phyloP scores from a whole-genome alignment of 2,888 invertebrate genomes.

The Eulithis testata region DNA sequence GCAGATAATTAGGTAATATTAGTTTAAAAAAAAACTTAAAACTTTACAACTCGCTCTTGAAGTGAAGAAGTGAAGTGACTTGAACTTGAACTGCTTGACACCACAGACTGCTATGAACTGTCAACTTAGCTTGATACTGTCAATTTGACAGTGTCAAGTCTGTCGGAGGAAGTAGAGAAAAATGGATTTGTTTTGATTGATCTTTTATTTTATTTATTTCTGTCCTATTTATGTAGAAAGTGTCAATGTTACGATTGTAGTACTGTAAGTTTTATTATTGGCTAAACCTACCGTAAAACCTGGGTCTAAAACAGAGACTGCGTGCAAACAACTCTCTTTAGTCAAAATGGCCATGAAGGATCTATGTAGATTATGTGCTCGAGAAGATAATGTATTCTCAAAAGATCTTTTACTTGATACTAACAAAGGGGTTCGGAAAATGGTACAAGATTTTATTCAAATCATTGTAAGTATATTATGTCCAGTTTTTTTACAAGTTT shows the following conservation, averaged over 20 bases:
- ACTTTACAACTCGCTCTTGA: no score
- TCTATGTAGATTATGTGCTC: conserved; percentile 76
- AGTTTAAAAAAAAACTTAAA: no score
- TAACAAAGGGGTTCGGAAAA: conserved; percentile 68
- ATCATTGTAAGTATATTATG: conserved; percentile 61
- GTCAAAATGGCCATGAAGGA: conserved; percentile 56
- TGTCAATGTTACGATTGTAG: neutral
- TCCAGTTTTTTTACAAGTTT: no score
- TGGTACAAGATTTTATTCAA: conserved; percentile 71
- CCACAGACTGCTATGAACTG: no score
- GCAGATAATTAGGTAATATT: no score
- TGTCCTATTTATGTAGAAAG: neutral
- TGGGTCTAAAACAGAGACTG: neutral
- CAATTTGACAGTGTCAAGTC: no score
- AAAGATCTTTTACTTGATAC: conserved; percentile 73
- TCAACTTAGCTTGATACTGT: no score
- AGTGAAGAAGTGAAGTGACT: no score
- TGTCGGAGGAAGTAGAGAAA: no score
- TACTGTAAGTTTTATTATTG: neutral
- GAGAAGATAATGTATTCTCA: conserved; percentile 63
- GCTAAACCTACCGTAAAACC: neutral
- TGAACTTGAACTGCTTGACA: no score
- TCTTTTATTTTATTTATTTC: neutral
- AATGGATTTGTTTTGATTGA: neutral
- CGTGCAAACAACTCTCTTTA: neutral